Base-by-base conservation (phyloP, 2,113 vertebrate species). In the Orcinus orca region DNA sequence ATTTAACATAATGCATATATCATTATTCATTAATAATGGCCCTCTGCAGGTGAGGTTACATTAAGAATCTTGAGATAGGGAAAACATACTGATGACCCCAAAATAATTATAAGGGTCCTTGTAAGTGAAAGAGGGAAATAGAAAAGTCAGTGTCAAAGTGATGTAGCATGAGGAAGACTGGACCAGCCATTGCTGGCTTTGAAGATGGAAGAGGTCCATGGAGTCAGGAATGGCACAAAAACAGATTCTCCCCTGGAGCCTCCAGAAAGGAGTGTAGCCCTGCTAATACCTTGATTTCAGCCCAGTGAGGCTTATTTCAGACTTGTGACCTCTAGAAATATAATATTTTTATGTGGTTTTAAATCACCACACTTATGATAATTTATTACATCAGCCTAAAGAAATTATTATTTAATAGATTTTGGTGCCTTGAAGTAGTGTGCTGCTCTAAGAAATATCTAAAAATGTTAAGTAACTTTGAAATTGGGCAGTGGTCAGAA, bases 201-300 rank as follows among this genome's bases (percentile, higher is more conserved):
- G 67, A 74, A 53, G 7, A 87, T 50, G 7, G 10, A 74, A 55
- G 21, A 41, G 25, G 17, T 62, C 38, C 10, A 7, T 2, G 33
- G 38, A 68, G 33, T 20, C 47, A 36, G 0, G 6, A 80, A 60
- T n/a, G 20, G 10, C 3, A 25, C 25, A 6, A 68, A 29, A 67
- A 20, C 2, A 53, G 6, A 76, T 38, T 90, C 9, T 36, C 2
- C 31, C 6, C 10, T 47, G 29, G 44, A 67, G 2, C 2, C 20
- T 29, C 6, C 31, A 53, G 36, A 41, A n/a, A 87, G 0, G 13
- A 83, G 6, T 2, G 5, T 3, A 47, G 6, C 1, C 7, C 20
- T 38, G 1, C 6, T 36, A 33, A 26, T 4, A 25, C 38, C 5
- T 79, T 80, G 11, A 38, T 41, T 73, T 92, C 74, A 53, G 4